phyloP scores from a whole-genome alignment of 1,140 invertebrate genomes.

The Pseudachorutes palmiensis region DNA sequence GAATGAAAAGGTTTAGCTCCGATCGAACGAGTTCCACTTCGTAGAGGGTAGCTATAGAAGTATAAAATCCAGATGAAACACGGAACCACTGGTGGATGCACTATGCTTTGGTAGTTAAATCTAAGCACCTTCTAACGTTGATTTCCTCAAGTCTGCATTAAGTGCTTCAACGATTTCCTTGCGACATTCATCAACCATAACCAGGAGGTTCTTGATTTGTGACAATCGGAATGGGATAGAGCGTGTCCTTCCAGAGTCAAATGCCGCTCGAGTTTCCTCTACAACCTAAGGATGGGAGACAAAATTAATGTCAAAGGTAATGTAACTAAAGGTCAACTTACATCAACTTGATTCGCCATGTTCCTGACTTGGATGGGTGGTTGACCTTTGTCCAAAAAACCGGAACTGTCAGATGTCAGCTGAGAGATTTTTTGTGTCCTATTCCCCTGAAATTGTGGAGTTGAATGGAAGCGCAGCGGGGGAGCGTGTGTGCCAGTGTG shows the following conservation, averaged over 20 bases:
- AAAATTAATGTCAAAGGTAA: background rate
- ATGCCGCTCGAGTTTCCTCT: slow-evolving; percentile 13
- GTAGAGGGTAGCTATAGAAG: slow-evolving; percentile 6
- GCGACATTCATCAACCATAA: slow-evolving; percentile 46
- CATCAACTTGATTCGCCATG: background rate
- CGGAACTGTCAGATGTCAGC: too few species aligned
- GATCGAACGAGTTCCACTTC: slow-evolving; percentile 24
- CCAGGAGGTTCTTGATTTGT: slow-evolving; percentile 45
- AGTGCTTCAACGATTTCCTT: slow-evolving; percentile 44
- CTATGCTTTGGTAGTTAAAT: background rate
- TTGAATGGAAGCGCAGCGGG: too few species aligned
- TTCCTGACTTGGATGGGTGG: background rate
- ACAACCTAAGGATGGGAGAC: slow-evolving; percentile 18
- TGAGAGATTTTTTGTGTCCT: background rate
- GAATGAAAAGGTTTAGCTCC: slow-evolving; percentile 15
- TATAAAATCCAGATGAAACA: background rate
- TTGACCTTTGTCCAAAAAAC: background rate
- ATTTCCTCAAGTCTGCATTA: slow-evolving; percentile 47
- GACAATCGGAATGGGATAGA: slow-evolving; percentile 40
- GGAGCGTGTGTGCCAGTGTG: too few species aligned
- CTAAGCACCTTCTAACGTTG: slow-evolving; percentile 31
- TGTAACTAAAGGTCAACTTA: background rate
- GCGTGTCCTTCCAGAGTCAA: slow-evolving; percentile 27
- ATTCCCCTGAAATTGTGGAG: too few species aligned
- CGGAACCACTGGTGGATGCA: background rate